Conservation (phyloP, 2,113 vertebrate species). For the Siphamia tubifer region DNA sequence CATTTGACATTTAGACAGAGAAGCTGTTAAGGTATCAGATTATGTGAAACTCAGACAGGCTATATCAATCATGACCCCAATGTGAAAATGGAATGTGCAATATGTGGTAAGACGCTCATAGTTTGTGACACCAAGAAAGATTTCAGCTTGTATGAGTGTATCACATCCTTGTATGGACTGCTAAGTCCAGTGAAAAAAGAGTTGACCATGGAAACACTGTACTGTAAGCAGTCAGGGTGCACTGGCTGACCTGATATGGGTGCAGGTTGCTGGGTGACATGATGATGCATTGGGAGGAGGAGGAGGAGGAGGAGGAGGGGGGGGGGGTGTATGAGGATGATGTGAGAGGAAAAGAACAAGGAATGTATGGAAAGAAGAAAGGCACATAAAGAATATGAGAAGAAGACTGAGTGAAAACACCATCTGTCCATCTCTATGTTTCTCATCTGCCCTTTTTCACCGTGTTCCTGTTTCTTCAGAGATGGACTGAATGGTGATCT, state of each 20-base stretch:
- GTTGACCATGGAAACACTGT: conserved; percentile 48
- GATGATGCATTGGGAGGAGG: no score
- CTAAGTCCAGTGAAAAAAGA: conserved; percentile 64
- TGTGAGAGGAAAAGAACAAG: background rate
- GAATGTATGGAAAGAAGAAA: background rate
- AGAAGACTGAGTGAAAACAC: conserved; percentile 42
- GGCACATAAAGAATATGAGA: conserved; percentile 15
- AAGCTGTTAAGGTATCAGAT: conserved; percentile 48
- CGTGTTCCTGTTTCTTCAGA: background rate
- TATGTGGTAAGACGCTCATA: conserved; percentile 20
- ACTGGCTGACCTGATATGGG: conserved; percentile 36
- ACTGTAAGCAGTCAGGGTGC: background rate
- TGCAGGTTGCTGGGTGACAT: background rate
- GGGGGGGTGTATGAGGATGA: background rate
- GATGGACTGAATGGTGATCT: conserved; percentile 54
- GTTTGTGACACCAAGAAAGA: conserved; percentile 44
- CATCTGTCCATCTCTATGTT: conserved; percentile 63
- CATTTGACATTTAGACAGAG: conserved; percentile 46
- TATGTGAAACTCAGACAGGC: conserved; percentile 20
- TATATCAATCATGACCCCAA: conserved; percentile 44
- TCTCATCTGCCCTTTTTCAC: background rate
- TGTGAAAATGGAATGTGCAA: conserved; percentile 61
- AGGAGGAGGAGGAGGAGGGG: no score
- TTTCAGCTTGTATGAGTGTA: conserved; percentile 27
- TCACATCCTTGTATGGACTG: conserved; percentile 46